phyloP scores from a whole-genome alignment of 2,888 invertebrate species.

The Mythimna ferrago region DNA sequence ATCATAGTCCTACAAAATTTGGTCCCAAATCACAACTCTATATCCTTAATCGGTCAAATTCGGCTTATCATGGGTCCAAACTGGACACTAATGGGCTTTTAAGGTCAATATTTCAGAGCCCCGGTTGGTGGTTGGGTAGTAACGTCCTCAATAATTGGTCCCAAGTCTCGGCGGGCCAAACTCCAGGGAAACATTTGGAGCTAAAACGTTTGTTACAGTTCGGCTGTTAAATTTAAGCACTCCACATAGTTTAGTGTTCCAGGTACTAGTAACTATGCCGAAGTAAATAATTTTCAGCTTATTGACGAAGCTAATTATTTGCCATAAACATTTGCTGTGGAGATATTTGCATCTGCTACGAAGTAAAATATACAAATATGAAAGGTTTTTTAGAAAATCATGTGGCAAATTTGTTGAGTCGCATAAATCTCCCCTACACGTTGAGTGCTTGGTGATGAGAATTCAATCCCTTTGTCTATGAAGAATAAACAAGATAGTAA shows the following conservation, averaged over 20 bases:
- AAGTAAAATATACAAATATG: not conserved
- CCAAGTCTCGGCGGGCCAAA: constrained; percentile 70
- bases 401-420: constrained; percentile 20
- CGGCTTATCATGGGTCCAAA: constrained; percentile 80
- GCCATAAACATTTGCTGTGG: not conserved
- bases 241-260: constrained; percentile 47
- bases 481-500: constrained; percentile 37
- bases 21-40: constrained; percentile 74
- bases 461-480: constrained; percentile 30
- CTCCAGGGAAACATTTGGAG: constrained; percentile 68
- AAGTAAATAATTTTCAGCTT: constrained; percentile 26
- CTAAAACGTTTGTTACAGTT: constrained; percentile 67
- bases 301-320: constrained; percentile 21
- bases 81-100: constrained; percentile 85
- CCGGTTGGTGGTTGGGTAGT: constrained; percentile 59
- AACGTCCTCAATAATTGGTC: constrained; percentile 81
- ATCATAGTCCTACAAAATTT: constrained; percentile 56
- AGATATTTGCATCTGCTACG: not conserved
- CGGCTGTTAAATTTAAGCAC: constrained; percentile 68
- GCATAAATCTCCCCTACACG: constrained; percentile 1
- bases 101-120: constrained; percentile 85
- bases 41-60: constrained; percentile 81
- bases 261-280: constrained; percentile 27
- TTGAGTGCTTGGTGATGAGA: constrained; percentile 27
- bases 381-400: not conserved